These are phyloP conservation scores for Bombus terrestris DNA, from an alignment of 1,140 invertebrate species.

Conservation along the genomic window DNA sequence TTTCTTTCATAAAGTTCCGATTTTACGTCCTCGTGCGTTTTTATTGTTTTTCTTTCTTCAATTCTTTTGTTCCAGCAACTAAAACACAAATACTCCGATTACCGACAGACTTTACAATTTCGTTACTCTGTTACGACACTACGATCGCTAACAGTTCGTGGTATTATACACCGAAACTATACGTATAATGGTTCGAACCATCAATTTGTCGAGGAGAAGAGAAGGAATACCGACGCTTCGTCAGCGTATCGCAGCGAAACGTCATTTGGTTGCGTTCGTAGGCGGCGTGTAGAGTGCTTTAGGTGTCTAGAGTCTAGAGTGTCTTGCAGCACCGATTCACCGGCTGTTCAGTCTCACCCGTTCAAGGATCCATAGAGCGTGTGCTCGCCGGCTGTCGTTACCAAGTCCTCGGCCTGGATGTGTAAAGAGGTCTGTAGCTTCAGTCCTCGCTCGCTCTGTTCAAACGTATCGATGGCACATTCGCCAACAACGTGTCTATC, in stretches of 20 bases:
- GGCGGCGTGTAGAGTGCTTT: slow-evolving; percentile 40
- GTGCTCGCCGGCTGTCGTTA: slow-evolving; percentile 48
- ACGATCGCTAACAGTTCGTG: too few relatives aligned
- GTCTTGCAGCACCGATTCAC: slow-evolving; percentile 47
- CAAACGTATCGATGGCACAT: slow-evolving; percentile 25
- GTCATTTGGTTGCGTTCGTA: slow-evolving; percentile 11
- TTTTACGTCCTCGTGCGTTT: background rate
- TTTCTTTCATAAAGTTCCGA: background rate
- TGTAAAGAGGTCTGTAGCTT: slow-evolving; percentile 21
- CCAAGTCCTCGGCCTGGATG: slow-evolving; percentile 44
- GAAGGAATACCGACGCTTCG: background rate
- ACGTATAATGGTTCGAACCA: background rate
- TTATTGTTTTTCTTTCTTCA: too few relatives aligned
- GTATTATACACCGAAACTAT: background rate
- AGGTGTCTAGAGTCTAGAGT: slow-evolving; percentile 51
- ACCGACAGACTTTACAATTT: background rate
- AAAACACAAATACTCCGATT: background rate
- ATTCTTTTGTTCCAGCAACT: background rate
- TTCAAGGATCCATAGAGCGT: slow-evolving; percentile 46
- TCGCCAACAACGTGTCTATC: slow-evolving; percentile 10
- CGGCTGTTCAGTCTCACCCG: slow-evolving; percentile 55
- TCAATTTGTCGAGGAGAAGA: background rate
- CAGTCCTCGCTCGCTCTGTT: slow-evolving; percentile 22
- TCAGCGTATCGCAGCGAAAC: slow-evolving; percentile 24
- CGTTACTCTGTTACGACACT: too few relatives aligned